Evolutionary conservation across 1,140 invertebrate genomes (phyloP), one percentile per base, ranked within the genome.

Genomic region (Bombus haemorrhoidalis): DNA sequence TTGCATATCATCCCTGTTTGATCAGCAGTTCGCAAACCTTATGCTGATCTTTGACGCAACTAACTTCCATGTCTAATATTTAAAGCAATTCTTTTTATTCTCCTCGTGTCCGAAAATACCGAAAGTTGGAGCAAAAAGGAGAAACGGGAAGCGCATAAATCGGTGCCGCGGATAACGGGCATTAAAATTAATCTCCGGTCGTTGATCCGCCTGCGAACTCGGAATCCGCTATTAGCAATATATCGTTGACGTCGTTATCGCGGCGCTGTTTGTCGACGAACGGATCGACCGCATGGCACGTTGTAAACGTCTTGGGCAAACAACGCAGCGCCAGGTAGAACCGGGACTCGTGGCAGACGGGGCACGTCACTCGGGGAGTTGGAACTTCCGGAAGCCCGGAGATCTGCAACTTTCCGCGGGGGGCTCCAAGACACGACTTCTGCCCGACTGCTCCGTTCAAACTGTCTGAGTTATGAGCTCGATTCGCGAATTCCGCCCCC

Each of bases 301-400:
- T 78, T 79, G 88, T 87, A 89, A 90, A 89, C 89, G 89, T 90
- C 89, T 87, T 85, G 9, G 75, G 82, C 86, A 87, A 90, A 90
- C 83, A 90, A 76, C 66, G 75, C 77, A 77, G 32, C 79, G 62
- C 53, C 87, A 76, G 80, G 62, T 77, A 74, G 72, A 43, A 32
- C 15, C 41, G 22, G 75, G 66, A 39, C 37, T 88, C 64, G 0
- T 62, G 57, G 32, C 22, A 71, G 84, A 69, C 85, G 75, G 69
- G 41, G 81, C 86, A 81, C 71, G 84, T 89, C 87, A 88, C 80
- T 83, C 62, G 53, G 37, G 3, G 25, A 28, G 74, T 68, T 32
- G 32, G 75, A 90, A 90, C 81, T 90, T 87, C 39, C 76, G 75
- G 76, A 86, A 89, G 87, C 87, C 53, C 41, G 53, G 86, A 90